Conservation (phyloP, 2,797 vertebrate species). For the Chelon auratus region DNA sequence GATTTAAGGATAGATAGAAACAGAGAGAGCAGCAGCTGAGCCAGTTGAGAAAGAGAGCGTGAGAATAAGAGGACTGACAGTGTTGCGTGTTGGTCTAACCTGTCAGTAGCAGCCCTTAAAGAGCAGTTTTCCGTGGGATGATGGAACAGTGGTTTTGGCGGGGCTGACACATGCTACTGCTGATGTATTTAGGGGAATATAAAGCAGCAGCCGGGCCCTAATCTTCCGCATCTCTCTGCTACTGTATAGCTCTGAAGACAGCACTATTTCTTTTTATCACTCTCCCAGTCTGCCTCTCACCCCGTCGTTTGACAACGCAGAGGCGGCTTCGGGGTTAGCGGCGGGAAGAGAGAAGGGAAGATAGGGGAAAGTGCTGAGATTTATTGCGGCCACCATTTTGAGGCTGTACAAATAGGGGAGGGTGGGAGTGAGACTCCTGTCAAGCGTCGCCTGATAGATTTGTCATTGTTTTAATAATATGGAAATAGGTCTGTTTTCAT, state of each 20-base stretch:
- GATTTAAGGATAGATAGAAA: slow-evolving; percentile 34
- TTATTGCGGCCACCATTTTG: slow-evolving; percentile 76
- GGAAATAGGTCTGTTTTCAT: slow-evolving; percentile 78
- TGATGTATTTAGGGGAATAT: slow-evolving; percentile 84
- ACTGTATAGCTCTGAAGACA: slow-evolving; percentile 82
- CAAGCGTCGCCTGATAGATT: slow-evolving; percentile 68
- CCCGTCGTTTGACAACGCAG: slow-evolving; percentile 70
- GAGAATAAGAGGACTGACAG: slow-evolving; percentile 56
- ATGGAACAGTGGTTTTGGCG: slow-evolving; percentile 75
- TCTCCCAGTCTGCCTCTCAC: slow-evolving; percentile 67
- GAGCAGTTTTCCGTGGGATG: slow-evolving; percentile 72
- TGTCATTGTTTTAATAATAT: slow-evolving; percentile 80
- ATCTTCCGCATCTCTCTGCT: slow-evolving; percentile 79
- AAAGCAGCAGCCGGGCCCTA: slow-evolving; percentile 75
- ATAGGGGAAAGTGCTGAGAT: slow-evolving; percentile 57
- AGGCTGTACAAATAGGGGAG: slow-evolving; percentile 50
- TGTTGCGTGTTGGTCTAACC: slow-evolving; percentile 48
- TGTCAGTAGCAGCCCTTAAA: slow-evolving; percentile 58
- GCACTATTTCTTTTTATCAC: slow-evolving; percentile 84
- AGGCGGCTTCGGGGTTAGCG: slow-evolving; percentile 64
- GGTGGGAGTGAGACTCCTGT: slow-evolving; percentile 50
- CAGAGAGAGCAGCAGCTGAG: slow-evolving; percentile 26
- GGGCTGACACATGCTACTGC: slow-evolving; percentile 75
- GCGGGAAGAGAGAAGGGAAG: slow-evolving; percentile 36
- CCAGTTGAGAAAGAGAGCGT: slow-evolving; percentile 27